Base-by-base conservation (phyloP, 1,140 invertebrate species). In the Frieseomelitta varia region DNA sequence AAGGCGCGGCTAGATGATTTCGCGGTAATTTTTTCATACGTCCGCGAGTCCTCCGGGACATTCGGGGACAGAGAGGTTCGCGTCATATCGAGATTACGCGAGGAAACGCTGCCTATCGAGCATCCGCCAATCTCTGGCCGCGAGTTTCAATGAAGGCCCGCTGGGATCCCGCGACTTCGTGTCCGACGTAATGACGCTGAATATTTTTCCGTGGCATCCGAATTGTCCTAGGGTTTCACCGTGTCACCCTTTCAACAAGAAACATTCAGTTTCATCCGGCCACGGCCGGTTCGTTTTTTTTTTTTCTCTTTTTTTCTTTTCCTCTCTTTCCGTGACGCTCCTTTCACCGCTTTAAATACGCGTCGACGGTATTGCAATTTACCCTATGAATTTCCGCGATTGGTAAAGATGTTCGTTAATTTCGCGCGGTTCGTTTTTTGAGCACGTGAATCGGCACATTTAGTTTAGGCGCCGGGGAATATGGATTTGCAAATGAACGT, bases 81-180 rank as follows among this genome's bases (percentile, higher is more conserved):
- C 8, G 73, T 68, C 84, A 85, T 85, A 76, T 85, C 67, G 68
- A 77, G 84, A 85, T 85, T 85, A 84, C 85, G 56, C 84, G 73
- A 85, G 68, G 69, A 83, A 85, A 69, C 73, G 24, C 34, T 21
- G 72, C 27, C 72, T 77, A 83, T 84, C 68, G 68, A 78, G 80
- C 74, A 76, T 77, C 61, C 65, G 47, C 51, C 81, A 81, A 85
- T 84, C 83, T 74, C 53, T 14, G 30, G 53, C 55, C 55, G 24
- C 68, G 61, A n/a, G 34, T 84, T 86, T 83, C 85, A 86, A 84
- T 79, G 68, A 78, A 56, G n/a, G 56, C 11, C 74, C 85, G 21
- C 6, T 61, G 74, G 85, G 74, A 86, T 63, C 21, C 19, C 30
- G n/a, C 6, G 79, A 61, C 56, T 55, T 63, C 75, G 75, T 71